Percentiles rank a stretch among this genome's conserved stretches.
Conservation (phyloP, 2,888 invertebrate genomes). For the Pseudolycoriella hygida region DNA sequence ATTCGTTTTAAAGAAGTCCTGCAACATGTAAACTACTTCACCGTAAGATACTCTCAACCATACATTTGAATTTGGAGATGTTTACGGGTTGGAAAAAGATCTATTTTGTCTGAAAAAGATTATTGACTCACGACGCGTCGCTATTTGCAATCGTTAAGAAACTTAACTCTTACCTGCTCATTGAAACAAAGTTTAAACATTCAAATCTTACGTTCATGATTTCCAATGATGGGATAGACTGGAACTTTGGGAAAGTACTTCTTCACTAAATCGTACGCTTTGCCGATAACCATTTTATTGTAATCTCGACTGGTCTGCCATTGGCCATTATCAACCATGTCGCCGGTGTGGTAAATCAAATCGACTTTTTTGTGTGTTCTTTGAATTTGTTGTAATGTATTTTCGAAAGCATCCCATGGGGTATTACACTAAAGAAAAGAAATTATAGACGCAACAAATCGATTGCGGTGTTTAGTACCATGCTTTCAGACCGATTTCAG, state of each 20-base stretch:
- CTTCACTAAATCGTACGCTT: slow-evolving; percentile 34
- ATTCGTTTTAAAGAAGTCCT: too few species aligned
- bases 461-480: too few species aligned
- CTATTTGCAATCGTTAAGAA: too few species aligned
- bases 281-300: slow-evolving; percentile 39
- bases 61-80: too few species aligned
- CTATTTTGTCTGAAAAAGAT: too few species aligned
- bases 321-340: slow-evolving; percentile 70
- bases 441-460: slow-evolving; percentile 18
- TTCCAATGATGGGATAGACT: slow-evolving; percentile 55
- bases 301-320: slow-evolving; percentile 60
- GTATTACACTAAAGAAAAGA: slow-evolving; percentile 69
- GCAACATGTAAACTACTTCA: too few species aligned
- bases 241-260: slow-evolving; percentile 40
- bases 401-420: slow-evolving; percentile 48
- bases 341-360: slow-evolving; percentile 69
- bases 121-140: too few species aligned
- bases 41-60: too few species aligned
- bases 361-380: slow-evolving; percentile 34
- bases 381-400: slow-evolving; percentile 42
- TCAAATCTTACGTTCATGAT: slow-evolving; percentile 55
- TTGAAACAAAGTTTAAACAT: too few species aligned
- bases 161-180: too few species aligned
- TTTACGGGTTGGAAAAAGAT: too few species aligned
- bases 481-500: too few species aligned